Evolutionary conservation across 2,888 invertebrate genomes (phyloP).

Genomic region (Dynastes tityus): DNA sequence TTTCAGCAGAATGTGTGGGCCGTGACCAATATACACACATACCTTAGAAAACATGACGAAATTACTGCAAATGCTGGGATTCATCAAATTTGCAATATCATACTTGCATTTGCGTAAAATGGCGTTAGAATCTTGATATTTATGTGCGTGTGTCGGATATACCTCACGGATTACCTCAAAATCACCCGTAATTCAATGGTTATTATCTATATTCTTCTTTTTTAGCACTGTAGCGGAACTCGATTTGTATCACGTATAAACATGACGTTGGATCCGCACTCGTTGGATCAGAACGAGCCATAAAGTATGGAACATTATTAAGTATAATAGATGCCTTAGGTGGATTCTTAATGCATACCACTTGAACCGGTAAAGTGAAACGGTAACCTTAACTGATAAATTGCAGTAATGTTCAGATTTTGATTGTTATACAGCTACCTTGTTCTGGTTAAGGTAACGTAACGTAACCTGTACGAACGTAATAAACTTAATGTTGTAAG

Average conservation of each 20-base stretch:
- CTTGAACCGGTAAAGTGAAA: slow-evolving; percentile 31
- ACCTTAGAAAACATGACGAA: slow-evolving; percentile 8
- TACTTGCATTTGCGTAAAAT: slow-evolving; percentile 9
- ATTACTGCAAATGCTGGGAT: not conserved
- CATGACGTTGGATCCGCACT: slow-evolving; percentile 16
- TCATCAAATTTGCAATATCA: slow-evolving; percentile 34
- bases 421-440: not conserved
- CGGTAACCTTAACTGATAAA: slow-evolving; percentile 26
- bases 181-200: slow-evolving; percentile 38
- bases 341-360: slow-evolving; percentile 2
- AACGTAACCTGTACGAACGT: not conserved
- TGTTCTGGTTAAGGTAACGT: not conserved
- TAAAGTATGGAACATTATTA: slow-evolving; percentile 30
- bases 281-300: slow-evolving; percentile 34
- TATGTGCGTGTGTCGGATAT: not conserved
- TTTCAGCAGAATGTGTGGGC: not conserved
- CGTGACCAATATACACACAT: not conserved
- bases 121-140: not conserved
- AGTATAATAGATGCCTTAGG: slow-evolving; percentile 27
- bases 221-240: slow-evolving; percentile 18
- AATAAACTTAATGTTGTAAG: not conserved
- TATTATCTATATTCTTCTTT: slow-evolving; percentile 8
- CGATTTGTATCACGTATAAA: slow-evolving; percentile 22
- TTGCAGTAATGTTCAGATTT: not conserved
- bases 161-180: slow-evolving; percentile 37